phyloP scores from a whole-genome alignment of 2,113 vertebrate genomes.

The Scolopax mira region DNA sequence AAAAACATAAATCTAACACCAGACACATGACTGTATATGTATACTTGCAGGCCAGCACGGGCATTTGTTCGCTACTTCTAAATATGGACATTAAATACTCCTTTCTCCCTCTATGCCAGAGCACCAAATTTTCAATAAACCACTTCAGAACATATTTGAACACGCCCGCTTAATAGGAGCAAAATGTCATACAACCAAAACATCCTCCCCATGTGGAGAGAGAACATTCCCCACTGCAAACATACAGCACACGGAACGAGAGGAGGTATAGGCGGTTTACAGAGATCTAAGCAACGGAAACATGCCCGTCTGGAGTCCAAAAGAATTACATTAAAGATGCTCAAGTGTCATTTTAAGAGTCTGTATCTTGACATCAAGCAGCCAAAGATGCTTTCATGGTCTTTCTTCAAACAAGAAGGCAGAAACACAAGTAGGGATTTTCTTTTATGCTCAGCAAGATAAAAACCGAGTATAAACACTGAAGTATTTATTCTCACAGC shows the following conservation, averaged over 20 bases:
- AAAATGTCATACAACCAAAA: constrained; percentile 19
- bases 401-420: constrained; percentile 53
- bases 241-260: background rate
- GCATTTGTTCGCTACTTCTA: background rate
- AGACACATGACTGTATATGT: background rate
- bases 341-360: constrained; percentile 49
- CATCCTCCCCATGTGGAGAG: background rate
- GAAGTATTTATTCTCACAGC: constrained; percentile 43
- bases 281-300: constrained; percentile 32
- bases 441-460: constrained; percentile 45
- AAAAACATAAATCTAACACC: background rate
- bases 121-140: background rate
- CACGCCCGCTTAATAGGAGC: background rate
- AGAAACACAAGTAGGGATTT: constrained; percentile 49
- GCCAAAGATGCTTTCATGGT: constrained; percentile 53
- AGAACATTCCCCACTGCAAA: background rate
- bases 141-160: constrained; percentile 28
- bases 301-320: constrained; percentile 23
- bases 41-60: background rate
- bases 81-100: background rate
- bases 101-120: background rate
- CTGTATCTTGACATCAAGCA: constrained; percentile 44
- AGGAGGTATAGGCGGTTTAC: background rate
- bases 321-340: constrained; percentile 59
- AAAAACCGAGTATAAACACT: constrained; percentile 32